Conservation (phyloP, 2,797 vertebrate species). For the Ammospiza maritima region DNA sequence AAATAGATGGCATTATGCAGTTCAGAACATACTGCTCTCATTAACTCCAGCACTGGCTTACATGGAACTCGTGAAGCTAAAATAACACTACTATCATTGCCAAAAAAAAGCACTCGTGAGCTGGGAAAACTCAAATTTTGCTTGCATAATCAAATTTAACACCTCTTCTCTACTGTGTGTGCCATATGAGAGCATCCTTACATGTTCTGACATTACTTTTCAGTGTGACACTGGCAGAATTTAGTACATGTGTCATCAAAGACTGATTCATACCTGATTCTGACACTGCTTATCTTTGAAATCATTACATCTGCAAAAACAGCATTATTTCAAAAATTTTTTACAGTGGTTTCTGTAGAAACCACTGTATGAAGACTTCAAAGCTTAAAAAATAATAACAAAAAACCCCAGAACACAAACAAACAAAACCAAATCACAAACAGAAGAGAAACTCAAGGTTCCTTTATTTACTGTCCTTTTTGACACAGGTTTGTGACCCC, state of each 20-base stretch:
- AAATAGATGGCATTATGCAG: conserved; percentile 35
- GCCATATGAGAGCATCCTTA: background rate
- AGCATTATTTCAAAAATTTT: background rate
- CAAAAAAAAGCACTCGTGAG: conserved; percentile 2
- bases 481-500: background rate
- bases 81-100: background rate
- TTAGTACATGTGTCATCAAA: background rate
- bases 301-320: background rate
- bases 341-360: background rate
- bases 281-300: background rate
- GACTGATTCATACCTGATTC: background rate
- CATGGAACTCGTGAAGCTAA: background rate
- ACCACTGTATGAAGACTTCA: background rate
- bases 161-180: background rate
- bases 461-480: background rate
- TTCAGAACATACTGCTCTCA: background rate
- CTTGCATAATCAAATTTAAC: conserved; percentile 7
- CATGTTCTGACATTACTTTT: background rate
- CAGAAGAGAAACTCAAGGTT: background rate
- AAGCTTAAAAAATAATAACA: background rate
- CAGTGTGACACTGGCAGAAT: background rate
- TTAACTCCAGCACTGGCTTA: conserved; percentile 4
- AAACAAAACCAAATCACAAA: background rate
- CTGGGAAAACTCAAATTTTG: background rate
- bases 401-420: background rate